Evolutionary conservation across 2,113 vertebrate genomes (phyloP).

Genomic region (Candoia aspera): DNA sequence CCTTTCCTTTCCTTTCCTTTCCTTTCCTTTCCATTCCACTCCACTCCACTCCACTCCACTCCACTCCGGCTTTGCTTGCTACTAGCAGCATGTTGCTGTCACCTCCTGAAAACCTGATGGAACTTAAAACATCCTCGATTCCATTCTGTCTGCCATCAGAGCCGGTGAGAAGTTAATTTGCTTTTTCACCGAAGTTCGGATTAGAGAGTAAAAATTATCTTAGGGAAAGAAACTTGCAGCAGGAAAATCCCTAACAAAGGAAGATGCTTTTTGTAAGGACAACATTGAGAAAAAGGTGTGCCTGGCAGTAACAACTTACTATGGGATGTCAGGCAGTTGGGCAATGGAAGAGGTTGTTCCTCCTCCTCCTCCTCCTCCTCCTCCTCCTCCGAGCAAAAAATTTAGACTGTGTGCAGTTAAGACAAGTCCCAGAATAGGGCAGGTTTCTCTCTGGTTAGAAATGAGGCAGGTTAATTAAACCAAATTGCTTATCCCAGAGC

Average conservation of each 20-base stretch:
- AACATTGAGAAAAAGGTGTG: slow-evolving; percentile 43
- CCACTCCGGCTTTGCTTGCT: rapidly evolving
- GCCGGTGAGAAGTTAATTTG: slow-evolving; percentile 49
- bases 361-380: not conserved
- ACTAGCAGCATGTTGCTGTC: not conserved
- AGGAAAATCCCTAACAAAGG: slow-evolving; percentile 39
- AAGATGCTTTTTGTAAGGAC: slow-evolving; percentile 44
- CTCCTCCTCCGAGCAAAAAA: not conserved
- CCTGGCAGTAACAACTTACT: slow-evolving; percentile 55
- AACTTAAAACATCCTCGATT: not conserved
- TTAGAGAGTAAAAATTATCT: slow-evolving; percentile 63
- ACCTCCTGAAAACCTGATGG: rapidly evolving
- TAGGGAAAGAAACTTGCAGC: slow-evolving; percentile 41
- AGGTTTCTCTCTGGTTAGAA: not conserved
- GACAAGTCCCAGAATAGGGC: not conserved
- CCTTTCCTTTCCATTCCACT: too few species aligned
- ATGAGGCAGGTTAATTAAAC: not conserved
- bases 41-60: too few species aligned
- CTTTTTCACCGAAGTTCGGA: slow-evolving; percentile 50
- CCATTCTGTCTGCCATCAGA: not conserved
- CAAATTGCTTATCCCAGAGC: not conserved
- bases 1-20: rapidly evolving
- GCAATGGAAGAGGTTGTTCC: slow-evolving; percentile 27
- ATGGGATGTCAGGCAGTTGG: slow-evolving; percentile 52
- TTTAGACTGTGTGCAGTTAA: slow-evolving; percentile 4